Evolutionary conservation across 2,888 invertebrate species (phyloP), one percentile per base, ranked within the genome.

Genomic region (Orgyia antiqua): DNA sequence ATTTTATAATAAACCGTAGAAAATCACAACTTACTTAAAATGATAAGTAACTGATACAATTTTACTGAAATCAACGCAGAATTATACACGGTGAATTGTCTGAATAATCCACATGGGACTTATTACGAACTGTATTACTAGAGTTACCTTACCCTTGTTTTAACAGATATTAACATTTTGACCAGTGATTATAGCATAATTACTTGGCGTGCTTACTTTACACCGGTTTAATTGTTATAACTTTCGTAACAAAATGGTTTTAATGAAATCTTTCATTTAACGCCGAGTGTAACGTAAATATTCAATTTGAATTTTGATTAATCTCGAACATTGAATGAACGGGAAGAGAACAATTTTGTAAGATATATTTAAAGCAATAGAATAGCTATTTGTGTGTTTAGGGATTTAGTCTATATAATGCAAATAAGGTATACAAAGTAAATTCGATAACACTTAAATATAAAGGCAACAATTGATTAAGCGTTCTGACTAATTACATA

Each of bases 111-210:
- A 42, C 45, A 42, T 38, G 54, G 54, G 52, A 36, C 25, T 41
- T 34, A 48, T 54, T 41, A 39, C 20, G 37, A 36, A 27, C 45
- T 33, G 35, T 42, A 39, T 37, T 37, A 45, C 46, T 42, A 39
- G 20, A 35, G 33, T 40, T 39, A 42, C 33, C 2, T 21, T 33
- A 52, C 54, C 55, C 52, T 51, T 54, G 51, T 54, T 51, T 37
- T 40, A 42, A 47, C 51, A 41, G 51, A 42, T 48, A 48, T 51
- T 54, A 48, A 52, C 54, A 48, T 54, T 54, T 43, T 47, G 45
- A 48, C 55, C 54, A 43, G 52, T 54, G 47, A 51, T 52, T 52
- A 52, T 54, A 42, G 43, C 38, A 34, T 51, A 48, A 52, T 52
- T 54, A 51, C 45, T 45, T 42, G 45, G 42, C 38, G 36, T 36